Percentiles rank a stretch among this genome's conserved stretches.
These are phyloP conservation scores for Cabera pusaria DNA, from an alignment of 2,888 invertebrate genomes.

Conservation along the genomic window DNA sequence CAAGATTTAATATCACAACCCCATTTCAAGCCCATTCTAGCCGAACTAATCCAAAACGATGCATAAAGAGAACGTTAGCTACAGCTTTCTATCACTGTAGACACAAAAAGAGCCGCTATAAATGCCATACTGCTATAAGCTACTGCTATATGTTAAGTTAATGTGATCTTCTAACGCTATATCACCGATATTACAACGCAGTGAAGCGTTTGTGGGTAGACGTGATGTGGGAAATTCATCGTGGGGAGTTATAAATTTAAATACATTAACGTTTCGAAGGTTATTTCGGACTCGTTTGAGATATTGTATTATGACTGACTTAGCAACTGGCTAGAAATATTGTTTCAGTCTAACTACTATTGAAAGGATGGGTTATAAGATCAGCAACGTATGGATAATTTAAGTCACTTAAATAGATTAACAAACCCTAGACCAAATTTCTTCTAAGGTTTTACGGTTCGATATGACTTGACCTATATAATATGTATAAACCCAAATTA, in stretches of 20 bases:
- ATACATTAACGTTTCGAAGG: not conserved
- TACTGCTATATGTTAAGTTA: conserved; percentile 24
- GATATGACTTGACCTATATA: no score
- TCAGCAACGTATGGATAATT: no score
- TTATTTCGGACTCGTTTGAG: no score
- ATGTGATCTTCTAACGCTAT: conserved; percentile 20
- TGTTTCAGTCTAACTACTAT: no score
- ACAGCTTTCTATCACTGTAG: conserved; percentile 21
- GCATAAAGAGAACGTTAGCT: conserved; percentile 22
- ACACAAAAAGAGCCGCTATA: conserved; percentile 15
- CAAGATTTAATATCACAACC: conserved; percentile 10
- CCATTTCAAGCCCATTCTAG: conserved; percentile 19
- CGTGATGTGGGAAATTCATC: conserved; percentile 1
- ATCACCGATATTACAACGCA: conserved; percentile 19
- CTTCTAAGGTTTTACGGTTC: no score
- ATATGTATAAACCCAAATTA: no score
- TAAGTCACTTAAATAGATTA: no score
- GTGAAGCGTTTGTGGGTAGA: conserved; percentile 12
- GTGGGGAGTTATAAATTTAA: not conserved
- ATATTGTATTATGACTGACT: no score
- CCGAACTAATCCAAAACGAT: conserved; percentile 21
- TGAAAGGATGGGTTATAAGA: no score
- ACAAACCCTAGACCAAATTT: no score
- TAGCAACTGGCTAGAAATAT: no score
- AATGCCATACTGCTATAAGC: conserved; percentile 10